Percentiles rank a stretch among this genome's conserved stretches.
These are phyloP conservation scores for Octopus sinensis DNA, from an alignment of 1,140 invertebrate genomes.

Conservation along the genomic window DNA sequence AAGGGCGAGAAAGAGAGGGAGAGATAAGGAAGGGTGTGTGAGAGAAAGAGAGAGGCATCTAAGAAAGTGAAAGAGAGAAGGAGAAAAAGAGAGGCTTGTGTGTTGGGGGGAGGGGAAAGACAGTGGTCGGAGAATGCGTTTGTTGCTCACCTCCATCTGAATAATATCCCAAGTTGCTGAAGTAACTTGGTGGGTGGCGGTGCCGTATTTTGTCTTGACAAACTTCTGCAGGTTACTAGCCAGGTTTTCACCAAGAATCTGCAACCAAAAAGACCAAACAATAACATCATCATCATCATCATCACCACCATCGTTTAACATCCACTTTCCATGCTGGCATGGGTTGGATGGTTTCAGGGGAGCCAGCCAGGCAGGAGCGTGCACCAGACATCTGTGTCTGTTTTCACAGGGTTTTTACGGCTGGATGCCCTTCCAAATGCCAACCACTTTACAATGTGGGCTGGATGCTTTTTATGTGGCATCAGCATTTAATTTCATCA, in stretches of 20 bases:
- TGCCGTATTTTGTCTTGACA: constrained; percentile 21
- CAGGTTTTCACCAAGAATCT: neutral
- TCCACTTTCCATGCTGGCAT: too few species aligned
- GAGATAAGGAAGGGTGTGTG: neutral
- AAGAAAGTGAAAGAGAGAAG: neutral
- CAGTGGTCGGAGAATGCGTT: neutral
- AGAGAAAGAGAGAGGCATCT: neutral
- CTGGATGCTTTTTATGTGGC: too few species aligned
- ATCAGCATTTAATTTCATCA: too few species aligned
- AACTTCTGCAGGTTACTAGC: constrained; percentile 6
- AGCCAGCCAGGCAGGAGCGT: too few species aligned
- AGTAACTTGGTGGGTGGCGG: neutral
- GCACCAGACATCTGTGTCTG: too few species aligned
- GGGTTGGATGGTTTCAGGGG: too few species aligned
- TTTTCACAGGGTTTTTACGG: too few species aligned
- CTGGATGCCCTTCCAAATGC: too few species aligned
- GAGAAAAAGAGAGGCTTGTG: neutral
- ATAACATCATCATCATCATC: neutral
- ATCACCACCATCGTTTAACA: too few species aligned
- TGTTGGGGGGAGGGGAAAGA: neutral
- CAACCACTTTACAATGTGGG: too few species aligned
- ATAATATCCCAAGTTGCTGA: neutral
- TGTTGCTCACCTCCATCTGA: neutral
- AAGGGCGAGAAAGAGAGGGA: neutral
- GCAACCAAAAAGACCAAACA: neutral